Evolutionary conservation across 2,113 vertebrate genomes (phyloP).

Genomic region (Oceanodroma tethys): DNA sequence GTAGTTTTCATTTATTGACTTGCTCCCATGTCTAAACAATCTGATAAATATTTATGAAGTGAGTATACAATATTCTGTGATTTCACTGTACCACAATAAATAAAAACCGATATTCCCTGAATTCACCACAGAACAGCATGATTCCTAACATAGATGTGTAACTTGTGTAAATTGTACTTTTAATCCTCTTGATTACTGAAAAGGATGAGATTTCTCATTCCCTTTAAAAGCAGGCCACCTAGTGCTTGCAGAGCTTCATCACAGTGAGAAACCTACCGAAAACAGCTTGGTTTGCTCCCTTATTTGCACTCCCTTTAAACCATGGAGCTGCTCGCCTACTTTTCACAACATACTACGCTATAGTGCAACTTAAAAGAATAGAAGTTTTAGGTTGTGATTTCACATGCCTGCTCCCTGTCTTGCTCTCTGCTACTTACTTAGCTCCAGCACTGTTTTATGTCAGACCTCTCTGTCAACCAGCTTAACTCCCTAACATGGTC

Average conservation of each 20-base stretch:
- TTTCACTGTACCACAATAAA: not conserved
- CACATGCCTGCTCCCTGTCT: not conserved
- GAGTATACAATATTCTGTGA: not conserved
- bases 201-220: not conserved
- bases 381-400: not conserved
- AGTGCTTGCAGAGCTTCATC: not conserved
- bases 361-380: not conserved
- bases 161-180: not conserved
- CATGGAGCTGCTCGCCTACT: not conserved
- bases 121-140: not conserved
- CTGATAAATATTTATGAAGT: not conserved
- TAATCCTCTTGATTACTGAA: not conserved
- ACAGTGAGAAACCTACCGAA: not conserved
- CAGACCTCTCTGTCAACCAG: not conserved
- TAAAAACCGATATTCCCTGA: not conserved
- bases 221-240: constrained; percentile 45
- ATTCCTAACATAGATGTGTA: not conserved
- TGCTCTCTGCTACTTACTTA: not conserved
- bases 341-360: not conserved
- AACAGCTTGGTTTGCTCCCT: not conserved
- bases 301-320: not conserved
- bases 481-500: not conserved
- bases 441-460: not conserved
- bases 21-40: not conserved
- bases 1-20: not conserved